Percentiles rank a stretch among this genome's conserved stretches.
phyloP scores from a whole-genome alignment of 2,888 invertebrate species.

The Smittia sp. region DNA sequence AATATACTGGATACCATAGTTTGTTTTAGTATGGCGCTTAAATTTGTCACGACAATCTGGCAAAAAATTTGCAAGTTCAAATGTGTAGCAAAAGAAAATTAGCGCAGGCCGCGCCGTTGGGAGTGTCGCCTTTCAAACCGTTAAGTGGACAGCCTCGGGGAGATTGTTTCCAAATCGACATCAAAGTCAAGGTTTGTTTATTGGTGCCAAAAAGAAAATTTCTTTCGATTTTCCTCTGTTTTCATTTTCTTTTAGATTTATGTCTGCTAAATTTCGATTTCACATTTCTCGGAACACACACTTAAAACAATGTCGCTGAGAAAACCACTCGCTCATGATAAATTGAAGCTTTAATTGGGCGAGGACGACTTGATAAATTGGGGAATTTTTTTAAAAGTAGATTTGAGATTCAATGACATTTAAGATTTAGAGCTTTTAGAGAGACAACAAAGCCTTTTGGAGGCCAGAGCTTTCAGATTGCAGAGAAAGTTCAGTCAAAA shows the following conservation, averaged over 20 bases:
- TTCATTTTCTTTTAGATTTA: neutral
- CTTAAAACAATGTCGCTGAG: neutral
- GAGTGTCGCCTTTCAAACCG: too few species aligned
- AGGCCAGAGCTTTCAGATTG: too few species aligned
- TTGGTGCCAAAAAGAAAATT: neutral
- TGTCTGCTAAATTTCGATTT: neutral
- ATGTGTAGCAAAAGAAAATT: neutral
- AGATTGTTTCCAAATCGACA: neutral
- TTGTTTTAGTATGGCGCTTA: too few species aligned
- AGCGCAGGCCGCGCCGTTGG: neutral
- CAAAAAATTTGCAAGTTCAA: too few species aligned
- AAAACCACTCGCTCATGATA: constrained; percentile 1
- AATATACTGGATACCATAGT: too few species aligned
- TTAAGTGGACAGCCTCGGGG: neutral
- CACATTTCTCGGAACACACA: neutral
- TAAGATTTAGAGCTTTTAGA: too few species aligned
- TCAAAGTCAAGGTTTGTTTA: constrained; percentile 12
- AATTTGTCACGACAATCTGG: too few species aligned
- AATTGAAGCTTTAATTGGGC: neutral
- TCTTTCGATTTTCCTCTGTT: constrained; percentile 2
- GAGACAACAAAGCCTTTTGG: too few species aligned
- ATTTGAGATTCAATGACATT: too few species aligned
- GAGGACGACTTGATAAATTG: neutral
- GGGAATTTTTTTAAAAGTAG: neutral
- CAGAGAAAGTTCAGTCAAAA: too few species aligned